A percentile compares a stretch with the other conserved stretches of the same genome.
These are phyloP conservation scores for Nudaria mundana DNA, from an alignment of 2,888 invertebrate species.

Conservation along the genomic window DNA sequence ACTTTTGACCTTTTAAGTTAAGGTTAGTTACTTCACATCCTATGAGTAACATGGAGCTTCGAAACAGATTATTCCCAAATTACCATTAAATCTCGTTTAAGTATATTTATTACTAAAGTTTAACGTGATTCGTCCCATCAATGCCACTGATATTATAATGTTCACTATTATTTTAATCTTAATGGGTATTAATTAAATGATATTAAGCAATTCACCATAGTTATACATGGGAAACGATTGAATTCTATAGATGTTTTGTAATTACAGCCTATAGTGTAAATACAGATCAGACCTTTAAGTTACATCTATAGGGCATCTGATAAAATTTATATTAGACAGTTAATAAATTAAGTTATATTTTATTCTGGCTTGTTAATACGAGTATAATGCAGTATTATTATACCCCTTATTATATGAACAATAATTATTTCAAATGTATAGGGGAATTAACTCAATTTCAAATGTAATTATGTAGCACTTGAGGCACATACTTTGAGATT, in stretches of 20 bases:
- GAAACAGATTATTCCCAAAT: slow-evolving; percentile 24
- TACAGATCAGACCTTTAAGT: not conserved
- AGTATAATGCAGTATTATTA: no score
- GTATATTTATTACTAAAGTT: slow-evolving; percentile 16
- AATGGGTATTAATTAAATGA: slow-evolving; percentile 3
- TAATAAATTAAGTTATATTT: not conserved
- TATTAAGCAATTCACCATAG: not conserved
- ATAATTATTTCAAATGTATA: no score
- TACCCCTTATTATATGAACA: no score
- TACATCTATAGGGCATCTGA: not conserved
- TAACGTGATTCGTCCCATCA: slow-evolving; percentile 20
- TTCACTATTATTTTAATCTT: slow-evolving; percentile 9
- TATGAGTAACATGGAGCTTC: slow-evolving; percentile 7
- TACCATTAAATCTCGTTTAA: slow-evolving; percentile 19
- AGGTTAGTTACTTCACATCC: slow-evolving; percentile 7
- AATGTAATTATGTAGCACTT: no score
- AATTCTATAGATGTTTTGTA: slow-evolving; percentile 1
- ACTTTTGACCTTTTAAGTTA: slow-evolving; percentile 11
- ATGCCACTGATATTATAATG: slow-evolving; percentile 11
- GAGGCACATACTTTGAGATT: no score
- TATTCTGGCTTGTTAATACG: not conserved
- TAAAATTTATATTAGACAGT: not conserved
- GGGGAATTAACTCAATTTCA: no score
- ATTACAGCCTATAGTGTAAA: slow-evolving; percentile 5
- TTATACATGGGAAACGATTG: not conserved